Percentiles rank a stretch among this genome's conserved stretches.
Conservation (phyloP, 2,888 invertebrate species). For the Xestia xanthographa region DNA sequence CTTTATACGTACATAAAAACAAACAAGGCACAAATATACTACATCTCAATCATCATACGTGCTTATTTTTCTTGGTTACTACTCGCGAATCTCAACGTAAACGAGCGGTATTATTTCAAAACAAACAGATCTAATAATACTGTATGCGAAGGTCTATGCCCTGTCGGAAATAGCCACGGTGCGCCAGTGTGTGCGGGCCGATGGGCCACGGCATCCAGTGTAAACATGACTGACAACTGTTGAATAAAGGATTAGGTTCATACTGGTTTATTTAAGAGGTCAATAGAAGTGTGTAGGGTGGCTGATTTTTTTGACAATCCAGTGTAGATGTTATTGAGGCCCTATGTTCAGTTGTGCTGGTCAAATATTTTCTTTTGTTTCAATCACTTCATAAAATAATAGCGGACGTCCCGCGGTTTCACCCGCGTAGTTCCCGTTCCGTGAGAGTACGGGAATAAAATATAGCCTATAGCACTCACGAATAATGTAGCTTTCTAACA, state of each 20-base stretch:
- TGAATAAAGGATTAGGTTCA: conserved; percentile 47
- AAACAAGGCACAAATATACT: conserved; percentile 38
- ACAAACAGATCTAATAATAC: conserved; percentile 58
- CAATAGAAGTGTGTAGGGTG: conserved; percentile 19
- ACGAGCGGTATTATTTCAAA: conserved; percentile 33
- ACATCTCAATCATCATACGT: conserved; percentile 30
- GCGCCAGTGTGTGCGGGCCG: conserved; percentile 42
- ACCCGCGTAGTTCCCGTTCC: no score
- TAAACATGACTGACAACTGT: conserved; percentile 54
- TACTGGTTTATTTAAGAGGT: conserved; percentile 31
- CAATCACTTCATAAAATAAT: neutral
- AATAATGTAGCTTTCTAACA: no score
- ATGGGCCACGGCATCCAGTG: conserved; percentile 44
- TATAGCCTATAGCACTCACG: no score
- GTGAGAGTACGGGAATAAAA: no score
- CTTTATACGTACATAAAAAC: conserved; percentile 8
- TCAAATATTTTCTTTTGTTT: neutral
- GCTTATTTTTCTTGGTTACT: conserved; percentile 33
- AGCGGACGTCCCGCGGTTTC: no score
- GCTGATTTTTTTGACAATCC: neutral
- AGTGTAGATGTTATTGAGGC: neutral
- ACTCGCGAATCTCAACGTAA: conserved; percentile 49
- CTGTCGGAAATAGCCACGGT: conserved; percentile 44
- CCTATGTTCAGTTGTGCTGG: neutral
- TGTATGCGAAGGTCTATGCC: conserved; percentile 59